Conservation (phyloP, 2,113 vertebrate genomes). For the Eulemur rufifrons region DNA sequence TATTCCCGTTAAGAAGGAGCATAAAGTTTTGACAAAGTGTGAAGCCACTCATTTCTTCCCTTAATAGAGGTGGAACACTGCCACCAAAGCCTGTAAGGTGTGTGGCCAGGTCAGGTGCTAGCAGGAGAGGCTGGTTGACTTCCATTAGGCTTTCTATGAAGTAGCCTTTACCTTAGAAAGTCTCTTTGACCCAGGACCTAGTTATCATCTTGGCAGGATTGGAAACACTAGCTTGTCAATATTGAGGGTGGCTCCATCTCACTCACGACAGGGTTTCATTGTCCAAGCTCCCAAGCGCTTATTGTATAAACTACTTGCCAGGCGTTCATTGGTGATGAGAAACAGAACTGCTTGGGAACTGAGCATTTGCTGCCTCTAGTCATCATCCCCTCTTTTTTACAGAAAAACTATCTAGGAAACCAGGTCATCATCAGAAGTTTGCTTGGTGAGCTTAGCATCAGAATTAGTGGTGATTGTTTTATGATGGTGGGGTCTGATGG, state of each 20-base stretch:
- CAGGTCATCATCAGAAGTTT: not conserved
- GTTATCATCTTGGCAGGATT: not conserved
- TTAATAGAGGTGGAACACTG: not conserved
- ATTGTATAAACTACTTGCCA: not conserved
- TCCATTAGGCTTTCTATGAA: not conserved
- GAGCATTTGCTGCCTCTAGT: not conserved
- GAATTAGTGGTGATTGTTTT: not conserved
- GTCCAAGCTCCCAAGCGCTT: not conserved
- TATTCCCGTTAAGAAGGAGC: not conserved
- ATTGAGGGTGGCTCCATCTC: not conserved
- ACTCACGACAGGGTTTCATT: not conserved
- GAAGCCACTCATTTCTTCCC: not conserved
- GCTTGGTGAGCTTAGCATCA: not conserved
- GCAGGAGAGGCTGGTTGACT: not conserved
- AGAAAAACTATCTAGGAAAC: not conserved
- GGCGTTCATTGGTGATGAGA: not conserved
- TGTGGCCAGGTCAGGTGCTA: not conserved
- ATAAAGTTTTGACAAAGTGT: constrained; percentile 24
- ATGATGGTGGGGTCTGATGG: not conserved
- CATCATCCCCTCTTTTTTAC: not conserved
- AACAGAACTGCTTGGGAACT: not conserved
- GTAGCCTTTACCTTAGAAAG: not conserved
- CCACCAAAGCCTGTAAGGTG: not conserved
- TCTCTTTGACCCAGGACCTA: not conserved
- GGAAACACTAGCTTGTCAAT: not conserved